These are phyloP conservation scores for Aspiorhynchus laticeps DNA, from an alignment of 2,113 vertebrate genomes.

Conservation along the genomic window DNA sequence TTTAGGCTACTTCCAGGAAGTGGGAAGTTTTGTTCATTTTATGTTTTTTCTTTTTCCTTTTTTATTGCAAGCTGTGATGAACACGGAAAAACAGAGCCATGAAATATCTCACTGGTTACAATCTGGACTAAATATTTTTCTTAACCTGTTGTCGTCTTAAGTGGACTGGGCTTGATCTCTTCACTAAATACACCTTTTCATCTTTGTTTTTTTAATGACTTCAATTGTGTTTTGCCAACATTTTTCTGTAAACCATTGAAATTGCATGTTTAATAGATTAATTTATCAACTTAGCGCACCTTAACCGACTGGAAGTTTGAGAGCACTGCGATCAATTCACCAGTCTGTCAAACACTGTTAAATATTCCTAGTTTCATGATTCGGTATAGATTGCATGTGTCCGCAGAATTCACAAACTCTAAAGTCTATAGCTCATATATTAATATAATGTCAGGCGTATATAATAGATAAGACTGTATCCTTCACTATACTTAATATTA, in stretches of 20 bases:
- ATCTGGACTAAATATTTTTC: neutral
- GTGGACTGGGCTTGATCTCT: neutral
- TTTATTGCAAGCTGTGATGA: slow-evolving; percentile 23
- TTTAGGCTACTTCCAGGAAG: neutral
- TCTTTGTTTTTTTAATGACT: neutral
- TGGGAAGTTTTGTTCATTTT: neutral
- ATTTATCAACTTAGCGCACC: neutral
- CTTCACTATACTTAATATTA: slow-evolving; percentile 4
- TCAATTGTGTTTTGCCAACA: neutral
- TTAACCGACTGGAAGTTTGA: neutral
- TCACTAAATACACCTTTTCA: neutral
- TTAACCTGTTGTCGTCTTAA: neutral
- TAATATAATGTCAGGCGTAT: neutral
- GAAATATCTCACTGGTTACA: neutral
- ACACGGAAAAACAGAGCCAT: slow-evolving; percentile 1
- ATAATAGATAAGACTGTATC: slow-evolving; percentile 14
- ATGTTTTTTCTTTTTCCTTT: neutral
- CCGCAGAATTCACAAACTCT: neutral
- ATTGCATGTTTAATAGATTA: neutral
- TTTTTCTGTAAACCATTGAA: neutral
- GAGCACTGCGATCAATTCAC: neutral
- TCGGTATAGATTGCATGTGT: neutral
- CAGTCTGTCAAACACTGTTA: neutral
- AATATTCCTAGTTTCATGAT: neutral
- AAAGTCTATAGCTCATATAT: neutral